Conservation (phyloP, 2,797 vertebrate genomes). For the Hyperoplus immaculatus region DNA sequence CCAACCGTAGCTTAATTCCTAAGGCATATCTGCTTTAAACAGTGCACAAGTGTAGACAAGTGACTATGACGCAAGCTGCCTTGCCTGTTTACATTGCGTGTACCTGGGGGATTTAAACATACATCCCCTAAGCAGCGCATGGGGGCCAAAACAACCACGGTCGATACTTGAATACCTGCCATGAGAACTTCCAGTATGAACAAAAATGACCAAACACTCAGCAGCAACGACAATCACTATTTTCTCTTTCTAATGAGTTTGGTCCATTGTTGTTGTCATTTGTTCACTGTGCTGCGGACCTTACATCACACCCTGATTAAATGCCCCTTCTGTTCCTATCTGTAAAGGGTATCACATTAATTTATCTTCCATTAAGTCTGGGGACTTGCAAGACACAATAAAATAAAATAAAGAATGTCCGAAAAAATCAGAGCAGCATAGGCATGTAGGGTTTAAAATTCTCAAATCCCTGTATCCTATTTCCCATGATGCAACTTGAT, state of each 20-base stretch:
- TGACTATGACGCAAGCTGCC: not conserved
- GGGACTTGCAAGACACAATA: not conserved
- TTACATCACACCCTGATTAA: constrained; percentile 4
- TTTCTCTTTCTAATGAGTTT: not conserved
- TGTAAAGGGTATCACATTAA: not conserved
- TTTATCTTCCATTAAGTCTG: not conserved
- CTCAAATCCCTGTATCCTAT: not conserved
- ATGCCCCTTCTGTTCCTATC: not conserved
- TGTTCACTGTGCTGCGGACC: constrained; percentile 9
- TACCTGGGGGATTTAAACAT: not conserved
- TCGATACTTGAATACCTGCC: not conserved
- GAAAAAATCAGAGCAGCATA: not conserved
- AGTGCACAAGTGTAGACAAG: not conserved
- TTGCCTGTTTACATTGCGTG: not conserved
- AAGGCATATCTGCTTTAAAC: not conserved
- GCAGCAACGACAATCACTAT: not conserved
- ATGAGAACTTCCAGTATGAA: constrained; percentile 5
- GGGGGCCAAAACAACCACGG: not conserved
- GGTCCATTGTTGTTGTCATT: constrained; percentile 4
- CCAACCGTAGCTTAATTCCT: not conserved
- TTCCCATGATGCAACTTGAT: constrained; percentile 2
- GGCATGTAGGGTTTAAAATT: not conserved
- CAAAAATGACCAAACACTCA: not conserved
- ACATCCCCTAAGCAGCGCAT: constrained; percentile 6
- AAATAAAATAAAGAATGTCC: not conserved